Evolutionary conservation across 30 jellyfish, hydroid and myxozoan species (phyloP), one percentile per base, ranked within the genome.

Genomic region (Clytia hemisphaerica): DNA sequence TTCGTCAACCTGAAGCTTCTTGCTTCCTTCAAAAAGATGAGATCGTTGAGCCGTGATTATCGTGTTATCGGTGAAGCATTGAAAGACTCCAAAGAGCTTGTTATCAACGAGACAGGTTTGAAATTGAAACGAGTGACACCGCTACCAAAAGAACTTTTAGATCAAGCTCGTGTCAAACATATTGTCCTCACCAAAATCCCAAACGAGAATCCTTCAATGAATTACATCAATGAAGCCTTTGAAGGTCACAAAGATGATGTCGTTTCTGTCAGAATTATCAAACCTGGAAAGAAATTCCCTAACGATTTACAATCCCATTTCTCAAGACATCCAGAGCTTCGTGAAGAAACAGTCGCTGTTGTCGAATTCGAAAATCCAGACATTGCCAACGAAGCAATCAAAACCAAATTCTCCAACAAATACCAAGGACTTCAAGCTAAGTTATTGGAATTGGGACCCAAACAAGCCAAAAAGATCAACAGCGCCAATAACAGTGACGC

Each of bases 311-410:
- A 89, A 77, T 76, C 98, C 0, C 98, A 89, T 78, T 89, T 74
- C 53, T 93, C 98, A 2, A 87, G 83, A 51, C 85, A 89, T 55
- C 86, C 95, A 15, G 94, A 81, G 36, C 82, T 89, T 2, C 68
- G 63, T 9, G 75, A 81, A 46, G 94, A 89, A 55, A 64, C 84
- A 21, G 84, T 89, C 30, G 98, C 95, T 16, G 95, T 89, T 42
- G 93, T 89, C 45, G 98, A 89, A 60, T 89, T 89, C 58, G 94
- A 89, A 34, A 67, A 75, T 44, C 82, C 95, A 75, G 95, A 89
- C 19, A 60, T 49, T 59, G 98, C 98, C 28, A 58, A 77, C 4
- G 84, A 69, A 12, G 93, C 91, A 0, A 58, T 64, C 24, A 71
- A 70, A 36, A 36, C 68, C 3, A 86, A 73, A 4, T 75, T 89